These are phyloP conservation scores for Hafferia zeledoni DNA, from an alignment of 2,797 vertebrate genomes.

Conservation along the genomic window DNA sequence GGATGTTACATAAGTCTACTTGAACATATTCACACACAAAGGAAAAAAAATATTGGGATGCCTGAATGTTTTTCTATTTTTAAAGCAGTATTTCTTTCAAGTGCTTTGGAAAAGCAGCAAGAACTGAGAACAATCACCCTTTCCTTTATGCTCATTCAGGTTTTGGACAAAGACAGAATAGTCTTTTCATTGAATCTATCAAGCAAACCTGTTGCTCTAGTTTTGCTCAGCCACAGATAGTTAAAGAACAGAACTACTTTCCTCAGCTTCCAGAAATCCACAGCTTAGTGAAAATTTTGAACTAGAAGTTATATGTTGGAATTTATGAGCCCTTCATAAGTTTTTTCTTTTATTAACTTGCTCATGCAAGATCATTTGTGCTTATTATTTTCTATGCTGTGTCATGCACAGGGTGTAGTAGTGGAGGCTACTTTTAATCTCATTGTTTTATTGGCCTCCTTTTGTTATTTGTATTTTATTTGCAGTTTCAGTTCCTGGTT, in stretches of 20 bases:
- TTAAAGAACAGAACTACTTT: not conserved
- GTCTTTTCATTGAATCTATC: not conserved
- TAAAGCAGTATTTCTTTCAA: not conserved
- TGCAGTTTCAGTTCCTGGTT: conserved; percentile 52
- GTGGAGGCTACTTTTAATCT: not conserved
- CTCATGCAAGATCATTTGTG: accelerated
- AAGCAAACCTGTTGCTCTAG: not conserved
- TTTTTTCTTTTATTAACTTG: not conserved
- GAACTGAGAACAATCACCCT: not conserved
- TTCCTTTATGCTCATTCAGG: not conserved
- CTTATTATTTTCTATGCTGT: not conserved
- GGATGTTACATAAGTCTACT: not conserved
- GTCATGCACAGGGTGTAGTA: not conserved
- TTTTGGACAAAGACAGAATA: not conserved
- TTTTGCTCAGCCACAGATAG: not conserved
- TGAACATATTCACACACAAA: not conserved
- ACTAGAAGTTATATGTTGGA: not conserved
- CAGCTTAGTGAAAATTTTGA: not conserved
- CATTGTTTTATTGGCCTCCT: not conserved
- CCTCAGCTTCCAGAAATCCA: not conserved
- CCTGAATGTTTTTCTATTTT: not conserved
- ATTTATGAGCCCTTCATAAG: not conserved
- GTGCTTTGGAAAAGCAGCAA: not conserved
- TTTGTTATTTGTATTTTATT: conserved; percentile 24
- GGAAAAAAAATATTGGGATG: not conserved